phyloP scores from a whole-genome alignment of 2,797 vertebrate species.

The Rhabdomys pumilio region DNA sequence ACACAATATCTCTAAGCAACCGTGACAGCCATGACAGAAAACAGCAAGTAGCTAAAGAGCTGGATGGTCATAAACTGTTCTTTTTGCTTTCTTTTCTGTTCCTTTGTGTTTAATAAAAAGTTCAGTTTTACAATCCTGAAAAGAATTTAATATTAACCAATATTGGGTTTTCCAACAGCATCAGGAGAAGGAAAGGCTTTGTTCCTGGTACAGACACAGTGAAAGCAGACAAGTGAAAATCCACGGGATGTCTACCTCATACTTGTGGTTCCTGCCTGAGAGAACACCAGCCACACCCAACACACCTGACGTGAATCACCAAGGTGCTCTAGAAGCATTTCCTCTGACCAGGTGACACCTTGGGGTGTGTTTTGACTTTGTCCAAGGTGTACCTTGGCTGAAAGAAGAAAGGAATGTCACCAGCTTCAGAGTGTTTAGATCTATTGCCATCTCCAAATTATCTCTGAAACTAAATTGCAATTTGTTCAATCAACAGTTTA shows the following conservation, averaged over 20 bases:
- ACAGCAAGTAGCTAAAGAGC: slow-evolving; percentile 28
- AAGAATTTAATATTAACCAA: slow-evolving; percentile 49
- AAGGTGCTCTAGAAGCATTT: background rate
- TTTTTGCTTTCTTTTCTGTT: background rate
- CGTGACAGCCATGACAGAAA: slow-evolving; percentile 11
- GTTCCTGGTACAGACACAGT: background rate
- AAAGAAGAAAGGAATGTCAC: slow-evolving; percentile 24
- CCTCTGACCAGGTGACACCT: slow-evolving; percentile 19
- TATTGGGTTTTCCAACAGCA: slow-evolving; percentile 45
- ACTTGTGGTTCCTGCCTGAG: background rate
- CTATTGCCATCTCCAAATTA: slow-evolving; percentile 54
- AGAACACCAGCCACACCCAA: background rate
- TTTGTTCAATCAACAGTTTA: slow-evolving; percentile 80
- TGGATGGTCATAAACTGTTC: background rate
- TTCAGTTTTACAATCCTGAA: background rate
- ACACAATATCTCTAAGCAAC: background rate
- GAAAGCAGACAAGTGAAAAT: background rate
- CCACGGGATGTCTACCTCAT: background rate
- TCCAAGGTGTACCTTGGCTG: background rate
- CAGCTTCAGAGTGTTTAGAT: background rate
- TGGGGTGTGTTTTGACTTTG: background rate
- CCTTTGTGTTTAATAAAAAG: background rate
- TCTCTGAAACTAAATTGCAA: slow-evolving; percentile 74
- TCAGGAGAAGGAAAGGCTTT: background rate
- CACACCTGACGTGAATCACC: background rate